A percentile compares a stretch with the other conserved stretches of the same genome.
Evolutionary conservation across 92 coral and sea anemone species (phyloP).

Genomic region (Phenganax subtilis): DNA sequence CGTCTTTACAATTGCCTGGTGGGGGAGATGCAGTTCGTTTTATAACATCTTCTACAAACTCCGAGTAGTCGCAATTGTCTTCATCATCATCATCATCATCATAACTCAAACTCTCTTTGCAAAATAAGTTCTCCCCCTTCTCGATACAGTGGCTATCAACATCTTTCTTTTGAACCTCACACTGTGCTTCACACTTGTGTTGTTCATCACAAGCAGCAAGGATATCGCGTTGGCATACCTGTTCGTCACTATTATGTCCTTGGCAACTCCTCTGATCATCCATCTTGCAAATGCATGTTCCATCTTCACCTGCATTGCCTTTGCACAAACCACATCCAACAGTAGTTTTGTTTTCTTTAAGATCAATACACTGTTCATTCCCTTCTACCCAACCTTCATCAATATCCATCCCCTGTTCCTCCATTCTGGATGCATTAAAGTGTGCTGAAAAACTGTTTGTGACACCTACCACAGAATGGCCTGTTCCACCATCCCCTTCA

Average conservation of each 20-base stretch:
- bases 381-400: no score
- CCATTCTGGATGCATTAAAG: no score
- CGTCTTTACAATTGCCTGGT: not conserved
- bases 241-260: not conserved
- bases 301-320: not conserved
- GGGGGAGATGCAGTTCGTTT: not conserved
- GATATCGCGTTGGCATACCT: not conserved
- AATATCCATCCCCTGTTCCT: no score
- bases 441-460: not conserved
- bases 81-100: constrained; percentile 31
- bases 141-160: not conserved
- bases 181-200: not conserved
- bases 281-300: not conserved
- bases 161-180: not conserved
- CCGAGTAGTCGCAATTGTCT: constrained; percentile 10
- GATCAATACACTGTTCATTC: no score
- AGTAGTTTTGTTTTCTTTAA: no score
- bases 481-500: not conserved
- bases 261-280: not conserved
- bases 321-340: no score
- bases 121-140: not conserved
- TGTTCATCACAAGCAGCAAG: not conserved
- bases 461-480: not conserved
- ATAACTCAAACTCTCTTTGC: not conserved
- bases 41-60: not conserved